These are phyloP conservation scores for Diadumene lineata DNA, from an alignment of 92 coral and sea anemone genomes.

Conservation along the genomic window DNA sequence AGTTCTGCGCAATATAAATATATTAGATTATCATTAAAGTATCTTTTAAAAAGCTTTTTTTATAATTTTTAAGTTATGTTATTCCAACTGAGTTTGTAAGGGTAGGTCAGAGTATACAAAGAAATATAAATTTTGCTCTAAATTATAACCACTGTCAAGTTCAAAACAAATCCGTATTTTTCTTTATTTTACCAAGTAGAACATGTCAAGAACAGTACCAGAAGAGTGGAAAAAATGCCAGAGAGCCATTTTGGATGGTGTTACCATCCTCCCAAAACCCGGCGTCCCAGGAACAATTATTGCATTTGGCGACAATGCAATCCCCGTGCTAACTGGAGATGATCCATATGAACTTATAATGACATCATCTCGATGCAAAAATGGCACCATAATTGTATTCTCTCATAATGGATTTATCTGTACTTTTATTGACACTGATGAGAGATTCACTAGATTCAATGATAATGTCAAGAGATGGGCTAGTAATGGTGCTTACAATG, in stretches of 20 bases:
- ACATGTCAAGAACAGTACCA: too few species aligned
- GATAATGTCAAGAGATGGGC: constrained; percentile 28
- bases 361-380: constrained; percentile 15
- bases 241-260: constrained; percentile 10
- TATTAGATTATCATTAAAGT: too few species aligned
- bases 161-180: too few species aligned
- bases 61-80: too few species aligned
- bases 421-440: neutral
- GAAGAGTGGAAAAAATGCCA: constrained; percentile 7
- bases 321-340: constrained; percentile 31
- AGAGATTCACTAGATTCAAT: constrained; percentile 3
- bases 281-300: constrained; percentile 27
- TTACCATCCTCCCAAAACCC: constrained; percentile 2
- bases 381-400: constrained; percentile 25
- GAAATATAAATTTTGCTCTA: too few species aligned
- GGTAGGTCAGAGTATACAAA: too few species aligned
- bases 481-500: constrained; percentile 7
- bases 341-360: constrained; percentile 9
- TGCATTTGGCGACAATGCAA: constrained; percentile 33
- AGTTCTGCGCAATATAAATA: too few species aligned
- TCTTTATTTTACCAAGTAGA: too few species aligned
- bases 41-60: too few species aligned
- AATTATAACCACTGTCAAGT: too few species aligned
- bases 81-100: too few species aligned
- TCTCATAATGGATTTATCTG: constrained; percentile 10